Base-by-base conservation (phyloP, 64 coral and sea anemone genomes). In the Cladopsammia gracilis region DNA sequence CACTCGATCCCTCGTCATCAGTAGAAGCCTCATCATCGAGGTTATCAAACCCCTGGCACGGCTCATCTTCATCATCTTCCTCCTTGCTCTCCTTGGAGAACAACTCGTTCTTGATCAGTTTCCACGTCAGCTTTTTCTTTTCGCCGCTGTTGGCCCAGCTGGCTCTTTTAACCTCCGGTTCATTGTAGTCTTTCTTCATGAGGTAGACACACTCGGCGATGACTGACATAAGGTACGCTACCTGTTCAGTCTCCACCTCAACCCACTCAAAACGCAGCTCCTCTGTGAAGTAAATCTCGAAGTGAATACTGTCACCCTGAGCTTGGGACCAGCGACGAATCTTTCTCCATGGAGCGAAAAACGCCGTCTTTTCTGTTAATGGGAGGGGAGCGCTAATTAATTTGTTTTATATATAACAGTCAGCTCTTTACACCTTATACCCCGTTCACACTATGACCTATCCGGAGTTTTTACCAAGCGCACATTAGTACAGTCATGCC, bases 291-390 rank as follows among this genome's bases (percentile, higher is more conserved):
- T 93, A 98, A 52, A 98, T 91, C 75, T 98, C 96, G 19, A 98
- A 98, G 48, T 98, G 92, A 56, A 98, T 73, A 42, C 96, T 98
- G 70, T 94, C 94, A 1, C 96, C 96, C 67, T 98, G 96, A 1
- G 87, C 92, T 72, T 98, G 92, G 4, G 96, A 94, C 96, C 96
- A 98, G 18, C 96, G 96, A 10, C 96, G 92, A 45, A 98, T 98
- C 56, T 98, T 98, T 34, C 80, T 74, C 96, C 96, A 98, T 34
- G 96, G 92, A 25, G 82, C 96, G 34, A 98, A 98, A 86, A 94
- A 98, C n/a, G 87, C 81, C 25, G 86, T 45, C 23, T 85, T 86
- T 53, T 86, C 96, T 98, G 76, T 67, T 14, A 18, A 84, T 7
- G 19, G 18, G 7, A 15, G 18, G 12, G 5, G 26, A 14, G 59